Conservation (phyloP, 1,140 invertebrate genomes). For the Homalodisca vitripennis region DNA sequence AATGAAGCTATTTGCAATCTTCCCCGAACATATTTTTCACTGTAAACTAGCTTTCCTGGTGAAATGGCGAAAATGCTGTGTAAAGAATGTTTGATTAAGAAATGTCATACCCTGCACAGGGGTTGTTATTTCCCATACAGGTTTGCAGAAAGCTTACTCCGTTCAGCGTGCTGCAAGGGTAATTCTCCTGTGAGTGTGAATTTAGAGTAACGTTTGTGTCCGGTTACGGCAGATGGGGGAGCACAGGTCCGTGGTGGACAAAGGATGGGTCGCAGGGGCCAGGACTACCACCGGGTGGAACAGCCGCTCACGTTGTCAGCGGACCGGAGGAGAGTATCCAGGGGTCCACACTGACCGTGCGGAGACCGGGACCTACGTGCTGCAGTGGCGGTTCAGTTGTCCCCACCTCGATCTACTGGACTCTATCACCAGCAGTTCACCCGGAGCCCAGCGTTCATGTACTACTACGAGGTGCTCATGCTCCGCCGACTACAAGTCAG, state of each 20-base stretch:
- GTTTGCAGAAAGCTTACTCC: too few species aligned
- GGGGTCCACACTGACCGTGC: slow-evolving; percentile 51
- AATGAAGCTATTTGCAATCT: too few species aligned
- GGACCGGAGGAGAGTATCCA: slow-evolving; percentile 96
- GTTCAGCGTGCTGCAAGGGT: too few species aligned
- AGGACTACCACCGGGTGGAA: slow-evolving; percentile 78
- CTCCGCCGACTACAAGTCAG: slow-evolving; percentile 85
- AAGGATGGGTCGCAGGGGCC: slow-evolving; percentile 75
- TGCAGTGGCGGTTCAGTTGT: slow-evolving; percentile 78
- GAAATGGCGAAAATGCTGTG: too few species aligned
- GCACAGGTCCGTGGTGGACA: slow-evolving; percentile 62
- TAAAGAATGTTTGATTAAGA: too few species aligned
- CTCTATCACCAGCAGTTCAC: slow-evolving; percentile 58
- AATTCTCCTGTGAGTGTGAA: too few species aligned
- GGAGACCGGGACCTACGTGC: slow-evolving; percentile 78
- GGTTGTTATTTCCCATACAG: too few species aligned
- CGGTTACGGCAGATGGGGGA: too few species aligned
- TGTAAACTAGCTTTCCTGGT: too few species aligned
- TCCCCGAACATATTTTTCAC: too few species aligned
- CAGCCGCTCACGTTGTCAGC: slow-evolving; percentile 77
- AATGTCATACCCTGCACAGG: too few species aligned
- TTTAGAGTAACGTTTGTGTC: too few species aligned
- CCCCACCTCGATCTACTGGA: slow-evolving; percentile 62
- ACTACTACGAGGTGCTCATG: slow-evolving; percentile 89
- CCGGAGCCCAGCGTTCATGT: slow-evolving; percentile 92